Percentiles rank a stretch among this genome's conserved stretches.
Evolutionary conservation across 2,797 vertebrate genomes (phyloP).

Genomic region (Onychomys leucogaster): DNA sequence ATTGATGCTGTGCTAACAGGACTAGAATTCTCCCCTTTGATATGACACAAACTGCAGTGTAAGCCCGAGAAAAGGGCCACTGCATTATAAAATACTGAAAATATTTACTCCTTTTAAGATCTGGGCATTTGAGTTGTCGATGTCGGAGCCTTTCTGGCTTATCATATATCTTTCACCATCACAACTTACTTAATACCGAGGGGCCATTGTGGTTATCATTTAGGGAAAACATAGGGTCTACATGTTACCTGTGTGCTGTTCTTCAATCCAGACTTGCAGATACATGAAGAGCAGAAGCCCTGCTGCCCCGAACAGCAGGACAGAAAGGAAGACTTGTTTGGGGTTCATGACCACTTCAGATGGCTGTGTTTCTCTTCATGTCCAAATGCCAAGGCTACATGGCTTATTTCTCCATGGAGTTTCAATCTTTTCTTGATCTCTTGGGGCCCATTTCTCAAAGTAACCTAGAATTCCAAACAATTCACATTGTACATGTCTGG

Average conservation of each 20-base stretch:
- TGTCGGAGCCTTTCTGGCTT: not conserved
- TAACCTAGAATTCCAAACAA: slow-evolving; percentile 80
- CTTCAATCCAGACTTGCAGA: slow-evolving; percentile 87
- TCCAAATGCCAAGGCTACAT: slow-evolving; percentile 79
- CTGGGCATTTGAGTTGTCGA: not conserved
- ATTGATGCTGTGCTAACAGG: not conserved
- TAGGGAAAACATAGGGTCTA: not conserved
- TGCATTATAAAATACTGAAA: not conserved
- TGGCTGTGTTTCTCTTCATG: slow-evolving; percentile 77
- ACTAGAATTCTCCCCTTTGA: too few species aligned
- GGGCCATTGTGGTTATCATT: not conserved
- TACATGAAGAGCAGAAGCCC: slow-evolving; percentile 89
- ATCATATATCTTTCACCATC: not conserved
- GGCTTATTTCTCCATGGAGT: slow-evolving; percentile 52
- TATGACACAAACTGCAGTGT: not conserved
- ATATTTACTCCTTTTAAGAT: not conserved
- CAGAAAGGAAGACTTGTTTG: slow-evolving; percentile 86
- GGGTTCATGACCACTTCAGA: slow-evolving; percentile 87
- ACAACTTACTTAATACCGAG: not conserved
- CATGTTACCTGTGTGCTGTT: slow-evolving; percentile 84
- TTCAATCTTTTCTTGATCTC: slow-evolving; percentile 35
- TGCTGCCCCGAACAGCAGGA: slow-evolving; percentile 88
- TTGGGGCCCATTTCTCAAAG: not conserved
- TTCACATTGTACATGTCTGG: not conserved
- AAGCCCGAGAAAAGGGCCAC: not conserved